A percentile compares a stretch with the other conserved stretches of the same genome.
phyloP scores from a whole-genome alignment of 1,140 invertebrate species.

The Marisa cornuarietis region DNA sequence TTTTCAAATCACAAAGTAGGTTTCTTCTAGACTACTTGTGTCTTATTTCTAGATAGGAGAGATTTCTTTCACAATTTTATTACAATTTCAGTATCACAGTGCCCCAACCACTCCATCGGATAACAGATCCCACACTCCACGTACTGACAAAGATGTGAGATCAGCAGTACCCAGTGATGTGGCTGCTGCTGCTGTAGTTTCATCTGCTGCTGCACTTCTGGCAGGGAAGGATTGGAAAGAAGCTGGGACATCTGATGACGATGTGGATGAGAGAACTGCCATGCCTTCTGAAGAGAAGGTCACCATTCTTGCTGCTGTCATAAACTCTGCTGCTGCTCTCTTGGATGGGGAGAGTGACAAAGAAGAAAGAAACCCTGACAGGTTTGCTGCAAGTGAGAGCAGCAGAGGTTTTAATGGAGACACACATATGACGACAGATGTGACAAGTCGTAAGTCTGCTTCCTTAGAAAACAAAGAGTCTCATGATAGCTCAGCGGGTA shows the following conservation, averaged over 20 bases:
- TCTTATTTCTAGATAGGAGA: neutral
- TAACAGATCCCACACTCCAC: constrained; percentile 22
- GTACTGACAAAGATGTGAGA: constrained; percentile 5
- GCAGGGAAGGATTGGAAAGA: neutral
- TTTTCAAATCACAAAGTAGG: too few relatives aligned
- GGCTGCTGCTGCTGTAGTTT: too few relatives aligned
- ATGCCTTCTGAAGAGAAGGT: too few relatives aligned
- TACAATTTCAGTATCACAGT: constrained; percentile 57
- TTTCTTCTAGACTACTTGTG: neutral
- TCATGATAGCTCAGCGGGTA: too few relatives aligned
- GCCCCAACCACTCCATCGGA: constrained; percentile 39
- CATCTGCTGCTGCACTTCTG: neutral
- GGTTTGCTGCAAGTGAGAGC: neutral
- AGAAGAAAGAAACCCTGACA: neutral
- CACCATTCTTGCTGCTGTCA: too few relatives aligned
- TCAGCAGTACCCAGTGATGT: too few relatives aligned
- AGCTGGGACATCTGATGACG: constrained; percentile 11
- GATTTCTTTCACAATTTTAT: neutral
- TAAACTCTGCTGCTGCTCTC: neutral
- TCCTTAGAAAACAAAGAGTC: too few relatives aligned
- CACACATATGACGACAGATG: too few relatives aligned
- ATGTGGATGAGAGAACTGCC: constrained; percentile 1
- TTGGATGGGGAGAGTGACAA: neutral
- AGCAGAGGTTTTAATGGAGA: neutral
- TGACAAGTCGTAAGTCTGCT: too few relatives aligned